Evolutionary conservation across 2,113 vertebrate species (phyloP).

Genomic region (Platysteira castanea): DNA sequence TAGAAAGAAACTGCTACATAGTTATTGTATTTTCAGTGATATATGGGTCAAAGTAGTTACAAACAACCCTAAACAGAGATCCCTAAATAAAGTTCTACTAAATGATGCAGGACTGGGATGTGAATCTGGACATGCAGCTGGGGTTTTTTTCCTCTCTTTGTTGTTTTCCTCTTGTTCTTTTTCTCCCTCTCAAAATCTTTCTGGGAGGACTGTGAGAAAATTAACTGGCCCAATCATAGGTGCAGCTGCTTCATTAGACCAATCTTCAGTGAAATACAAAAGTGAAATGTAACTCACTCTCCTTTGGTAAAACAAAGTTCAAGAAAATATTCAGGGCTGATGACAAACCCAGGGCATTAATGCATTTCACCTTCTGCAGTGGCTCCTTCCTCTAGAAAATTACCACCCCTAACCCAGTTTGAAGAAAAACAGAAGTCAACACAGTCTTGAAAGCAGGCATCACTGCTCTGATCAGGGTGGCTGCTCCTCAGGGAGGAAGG

Average conservation of each 20-base stretch:
- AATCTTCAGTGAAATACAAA: neutral
- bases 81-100: neutral
- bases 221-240: neutral
- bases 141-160: too few relatives aligned
- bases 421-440: neutral
- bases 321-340: neutral
- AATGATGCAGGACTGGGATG: neutral
- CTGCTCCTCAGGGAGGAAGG: neutral
- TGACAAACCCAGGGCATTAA: fast-evolving
- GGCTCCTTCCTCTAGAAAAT: neutral
- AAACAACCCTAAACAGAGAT: neutral
- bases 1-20: neutral
- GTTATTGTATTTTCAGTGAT: neutral
- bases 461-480: neutral
- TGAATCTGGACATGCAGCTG: neutral
- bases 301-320: neutral
- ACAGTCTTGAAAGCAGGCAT: neutral
- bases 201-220: neutral
- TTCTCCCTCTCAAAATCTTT: fast-evolving
- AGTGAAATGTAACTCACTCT: neutral
- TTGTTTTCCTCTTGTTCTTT: fast-evolving
- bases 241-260: neutral
- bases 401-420: neutral
- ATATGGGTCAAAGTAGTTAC: neutral
- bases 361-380: neutral